Evolutionary conservation across 2,113 vertebrate genomes (phyloP).

Genomic region (Corythoichthys haematopterus): DNA sequence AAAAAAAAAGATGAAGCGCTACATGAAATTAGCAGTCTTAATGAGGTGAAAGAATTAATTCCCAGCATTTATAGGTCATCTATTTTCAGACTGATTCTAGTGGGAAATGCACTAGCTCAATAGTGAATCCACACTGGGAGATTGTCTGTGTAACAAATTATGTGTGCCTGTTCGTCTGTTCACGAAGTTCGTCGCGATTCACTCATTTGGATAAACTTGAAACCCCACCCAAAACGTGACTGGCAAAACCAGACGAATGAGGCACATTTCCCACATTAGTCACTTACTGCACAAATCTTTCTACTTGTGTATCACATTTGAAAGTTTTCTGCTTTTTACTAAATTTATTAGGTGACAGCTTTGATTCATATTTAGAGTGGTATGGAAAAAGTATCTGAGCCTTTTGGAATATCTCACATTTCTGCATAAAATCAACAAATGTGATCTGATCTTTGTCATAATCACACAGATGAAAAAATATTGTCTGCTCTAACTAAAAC

Average conservation of each 20-base stretch:
- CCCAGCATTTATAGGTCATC: conserved; percentile 31
- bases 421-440: no score
- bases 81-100: conserved; percentile 18
- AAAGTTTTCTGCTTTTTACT: no score
- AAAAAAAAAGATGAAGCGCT: conserved; percentile 2
- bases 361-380: no score
- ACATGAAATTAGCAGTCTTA: conserved; percentile 22
- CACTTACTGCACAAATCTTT: neutral
- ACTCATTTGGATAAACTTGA: neutral
- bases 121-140: neutral
- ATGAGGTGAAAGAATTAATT: conserved; percentile 37
- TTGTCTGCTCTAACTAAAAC: no score
- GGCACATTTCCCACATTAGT: neutral
- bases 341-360: no score
- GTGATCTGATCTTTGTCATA: no score
- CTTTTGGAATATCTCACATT: no score
- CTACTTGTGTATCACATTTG: neutral
- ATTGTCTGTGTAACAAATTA: neutral
- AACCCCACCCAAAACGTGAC: conserved; percentile 6
- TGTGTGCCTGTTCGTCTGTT: neutral
- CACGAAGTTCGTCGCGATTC: neutral
- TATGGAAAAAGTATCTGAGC: no score
- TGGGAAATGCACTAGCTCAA: neutral
- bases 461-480: no score
- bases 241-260: neutral